Evolutionary conservation across 2,113 vertebrate genomes (phyloP).

Genomic region (Misgurnus mizolepis): DNA sequence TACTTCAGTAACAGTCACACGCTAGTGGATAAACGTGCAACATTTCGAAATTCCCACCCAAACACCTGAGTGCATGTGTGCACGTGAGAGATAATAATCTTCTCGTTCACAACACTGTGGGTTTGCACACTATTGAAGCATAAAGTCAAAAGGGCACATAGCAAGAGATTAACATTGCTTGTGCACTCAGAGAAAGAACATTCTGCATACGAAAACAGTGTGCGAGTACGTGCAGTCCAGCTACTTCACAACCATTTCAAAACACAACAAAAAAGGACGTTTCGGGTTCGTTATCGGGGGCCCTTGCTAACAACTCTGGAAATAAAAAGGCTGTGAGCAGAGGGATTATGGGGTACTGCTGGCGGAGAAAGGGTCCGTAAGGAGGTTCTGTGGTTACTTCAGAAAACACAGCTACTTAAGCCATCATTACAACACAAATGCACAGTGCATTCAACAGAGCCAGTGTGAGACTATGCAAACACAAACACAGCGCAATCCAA

Average conservation of each 20-base stretch:
- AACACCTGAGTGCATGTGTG: background rate
- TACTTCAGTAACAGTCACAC: too few relatives aligned
- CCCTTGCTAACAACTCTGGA: slow-evolving; percentile 8
- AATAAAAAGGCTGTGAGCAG: slow-evolving; percentile 6
- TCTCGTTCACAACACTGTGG: slow-evolving; percentile 47
- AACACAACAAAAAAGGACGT: slow-evolving; percentile 12
- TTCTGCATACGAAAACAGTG: background rate
- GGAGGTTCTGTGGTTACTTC: background rate
- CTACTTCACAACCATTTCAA: slow-evolving; percentile 44
- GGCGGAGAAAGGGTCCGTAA: background rate
- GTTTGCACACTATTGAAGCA: slow-evolving; percentile 61
- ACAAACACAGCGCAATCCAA: background rate
- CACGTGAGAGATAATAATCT: slow-evolving; percentile 35
- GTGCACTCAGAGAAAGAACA: slow-evolving; percentile 43
- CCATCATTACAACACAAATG: slow-evolving; percentile 22
- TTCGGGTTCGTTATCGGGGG: background rate
- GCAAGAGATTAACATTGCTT: slow-evolving; percentile 61
- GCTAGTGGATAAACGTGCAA: too few relatives aligned
- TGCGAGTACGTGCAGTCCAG: background rate
- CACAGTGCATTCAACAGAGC: background rate
- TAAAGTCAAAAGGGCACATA: slow-evolving; percentile 68
- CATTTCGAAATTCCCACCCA: too few relatives aligned
- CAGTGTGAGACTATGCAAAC: background rate
- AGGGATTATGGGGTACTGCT: slow-evolving; percentile 11
- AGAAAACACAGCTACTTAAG: slow-evolving; percentile 22